These are phyloP conservation scores for Vesta saturnalis DNA, from an alignment of 2,888 invertebrate genomes.

Conservation along the genomic window DNA sequence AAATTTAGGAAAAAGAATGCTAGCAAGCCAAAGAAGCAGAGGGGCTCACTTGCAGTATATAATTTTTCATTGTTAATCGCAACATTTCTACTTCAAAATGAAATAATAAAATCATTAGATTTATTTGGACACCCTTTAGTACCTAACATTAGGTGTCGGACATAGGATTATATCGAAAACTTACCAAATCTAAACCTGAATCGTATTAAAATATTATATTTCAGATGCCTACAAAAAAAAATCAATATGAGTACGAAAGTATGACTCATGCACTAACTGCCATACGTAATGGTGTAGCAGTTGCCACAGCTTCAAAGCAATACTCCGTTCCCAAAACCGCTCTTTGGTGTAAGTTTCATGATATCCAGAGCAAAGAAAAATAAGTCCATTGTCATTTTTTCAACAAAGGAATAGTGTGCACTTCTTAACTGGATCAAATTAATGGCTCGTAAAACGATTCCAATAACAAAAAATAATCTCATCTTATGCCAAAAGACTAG, in stretches of 20 bases:
- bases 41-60: too few relatives aligned
- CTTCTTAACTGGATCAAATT: not conserved
- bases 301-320: conserved; percentile 8
- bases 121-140: too few relatives aligned
- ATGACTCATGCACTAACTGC: not conserved
- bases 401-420: not conserved
- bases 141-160: not conserved
- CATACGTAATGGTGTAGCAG: not conserved
- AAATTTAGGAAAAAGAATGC: too few relatives aligned
- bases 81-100: too few relatives aligned
- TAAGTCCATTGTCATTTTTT: not conserved
- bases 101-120: too few relatives aligned
- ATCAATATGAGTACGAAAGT: not conserved
- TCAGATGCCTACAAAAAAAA: too few relatives aligned
- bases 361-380: not conserved
- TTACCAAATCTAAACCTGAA: not conserved
- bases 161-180: not conserved
- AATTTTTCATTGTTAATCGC: too few relatives aligned
- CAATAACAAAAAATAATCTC: not conserved
- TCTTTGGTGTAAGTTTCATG: not conserved
- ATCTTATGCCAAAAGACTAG: not conserved
- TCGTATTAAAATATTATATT: too few relatives aligned
- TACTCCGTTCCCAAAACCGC: not conserved
- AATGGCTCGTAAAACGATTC: not conserved
- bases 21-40: too few relatives aligned